These are phyloP conservation scores for Tolypeutes matacus DNA, from an alignment of 2,797 vertebrate genomes.

Conservation along the genomic window DNA sequence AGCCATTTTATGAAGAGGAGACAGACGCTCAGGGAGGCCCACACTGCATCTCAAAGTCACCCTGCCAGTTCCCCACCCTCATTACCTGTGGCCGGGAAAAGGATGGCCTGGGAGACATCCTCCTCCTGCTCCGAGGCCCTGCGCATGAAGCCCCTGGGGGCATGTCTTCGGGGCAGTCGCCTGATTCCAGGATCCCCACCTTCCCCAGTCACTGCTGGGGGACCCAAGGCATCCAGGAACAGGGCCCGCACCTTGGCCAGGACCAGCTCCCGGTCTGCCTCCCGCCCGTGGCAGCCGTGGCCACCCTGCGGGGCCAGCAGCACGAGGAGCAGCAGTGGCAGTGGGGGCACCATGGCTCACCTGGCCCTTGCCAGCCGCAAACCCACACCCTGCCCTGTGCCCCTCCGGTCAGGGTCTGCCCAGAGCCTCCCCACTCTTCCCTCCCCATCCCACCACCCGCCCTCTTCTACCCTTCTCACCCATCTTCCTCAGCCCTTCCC, in stretches of 20 bases:
- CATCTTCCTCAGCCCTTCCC: slow-evolving; percentile 75
- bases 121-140: slow-evolving; percentile 71
- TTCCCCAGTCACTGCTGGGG: slow-evolving; percentile 72
- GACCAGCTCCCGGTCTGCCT: slow-evolving; percentile 85
- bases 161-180: slow-evolving; percentile 79
- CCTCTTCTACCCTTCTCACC: slow-evolving; percentile 75
- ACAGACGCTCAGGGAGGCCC: background rate
- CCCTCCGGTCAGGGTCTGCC: slow-evolving; percentile 52
- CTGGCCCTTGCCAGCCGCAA: background rate
- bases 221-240: slow-evolving; percentile 88
- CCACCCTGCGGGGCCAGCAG: slow-evolving; percentile 73
- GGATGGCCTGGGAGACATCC: slow-evolving; percentile 91
- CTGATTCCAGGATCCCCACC: slow-evolving; percentile 61
- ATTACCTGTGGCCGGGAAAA: slow-evolving; percentile 94
- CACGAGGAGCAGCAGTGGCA: slow-evolving; percentile 82
- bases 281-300: slow-evolving; percentile 80
- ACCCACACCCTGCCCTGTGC: background rate
- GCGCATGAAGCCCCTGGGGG: background rate
- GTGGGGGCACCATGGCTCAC: slow-evolving; percentile 81
- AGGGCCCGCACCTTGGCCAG: slow-evolving; percentile 88
- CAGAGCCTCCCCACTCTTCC: background rate
- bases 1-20: background rate
- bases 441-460: slow-evolving; percentile 67
- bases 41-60: background rate
- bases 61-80: background rate